A percentile compares a stretch with the other conserved stretches of the same genome.
phyloP scores from a whole-genome alignment of 2,113 vertebrate genomes.

The Chauna torquata region DNA sequence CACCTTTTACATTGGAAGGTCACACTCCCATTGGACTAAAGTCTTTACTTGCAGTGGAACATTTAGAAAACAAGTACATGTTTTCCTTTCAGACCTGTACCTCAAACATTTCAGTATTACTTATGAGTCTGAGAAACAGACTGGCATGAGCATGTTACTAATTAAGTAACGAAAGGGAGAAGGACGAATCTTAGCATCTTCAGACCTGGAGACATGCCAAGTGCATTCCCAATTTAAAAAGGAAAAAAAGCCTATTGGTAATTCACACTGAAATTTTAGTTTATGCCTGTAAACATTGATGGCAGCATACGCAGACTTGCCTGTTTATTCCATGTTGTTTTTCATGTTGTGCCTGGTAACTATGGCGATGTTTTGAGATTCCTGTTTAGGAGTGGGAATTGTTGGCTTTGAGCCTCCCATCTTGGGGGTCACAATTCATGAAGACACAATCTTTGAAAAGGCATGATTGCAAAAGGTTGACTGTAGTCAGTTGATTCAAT shows the following conservation, averaged over 20 bases:
- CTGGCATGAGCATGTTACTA: not conserved
- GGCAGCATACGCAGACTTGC: not conserved
- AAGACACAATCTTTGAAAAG: not conserved
- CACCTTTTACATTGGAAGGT: not conserved
- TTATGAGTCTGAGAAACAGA: not conserved
- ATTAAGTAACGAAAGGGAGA: conserved; percentile 4
- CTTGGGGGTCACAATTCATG: fast-evolving
- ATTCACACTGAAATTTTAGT: not conserved
- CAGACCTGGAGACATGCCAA: not conserved
- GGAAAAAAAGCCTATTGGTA: not conserved
- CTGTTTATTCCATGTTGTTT: not conserved
- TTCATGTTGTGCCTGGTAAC: not conserved
- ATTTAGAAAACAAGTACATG: not conserved
- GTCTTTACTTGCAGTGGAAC: not conserved
- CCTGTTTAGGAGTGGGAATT: not conserved
- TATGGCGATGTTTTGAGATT: not conserved
- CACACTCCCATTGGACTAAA: not conserved
- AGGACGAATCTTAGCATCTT: not conserved
- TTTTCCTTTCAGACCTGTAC: not conserved
- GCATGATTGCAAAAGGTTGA: not conserved
- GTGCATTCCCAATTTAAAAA: not conserved
- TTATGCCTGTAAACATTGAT: not conserved
- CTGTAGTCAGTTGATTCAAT: not conserved
- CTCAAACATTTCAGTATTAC: not conserved
- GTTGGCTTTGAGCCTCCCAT: not conserved